Evolutionary conservation across 2,888 invertebrate species (phyloP).

Genomic region (Thumatha senex): DNA sequence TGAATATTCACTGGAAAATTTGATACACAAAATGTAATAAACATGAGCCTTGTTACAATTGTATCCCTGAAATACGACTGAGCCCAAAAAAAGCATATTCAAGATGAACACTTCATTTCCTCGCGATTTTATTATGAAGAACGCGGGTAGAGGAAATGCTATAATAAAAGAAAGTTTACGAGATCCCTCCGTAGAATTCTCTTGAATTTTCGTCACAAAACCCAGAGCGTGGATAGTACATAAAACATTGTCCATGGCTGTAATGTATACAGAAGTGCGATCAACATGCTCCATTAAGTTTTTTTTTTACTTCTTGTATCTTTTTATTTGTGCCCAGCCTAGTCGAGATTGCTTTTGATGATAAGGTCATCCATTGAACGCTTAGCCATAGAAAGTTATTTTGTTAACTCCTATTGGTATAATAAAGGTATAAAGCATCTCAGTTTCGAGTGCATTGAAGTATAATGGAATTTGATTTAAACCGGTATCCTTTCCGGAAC

Average conservation of each 20-base stretch:
- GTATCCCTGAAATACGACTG: neutral
- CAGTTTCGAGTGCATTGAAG: too few species aligned
- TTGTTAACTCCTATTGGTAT: too few species aligned
- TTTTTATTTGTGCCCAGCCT: too few species aligned
- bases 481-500: too few species aligned
- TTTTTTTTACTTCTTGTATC: neutral
- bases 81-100: slow-evolving; percentile 1
- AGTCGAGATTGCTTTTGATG: too few species aligned
- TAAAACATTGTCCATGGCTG: slow-evolving; percentile 65
- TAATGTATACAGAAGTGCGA: slow-evolving; percentile 71
- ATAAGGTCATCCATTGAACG: too few species aligned
- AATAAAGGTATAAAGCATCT: too few species aligned
- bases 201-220: slow-evolving; percentile 68
- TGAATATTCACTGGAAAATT: neutral
- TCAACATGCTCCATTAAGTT: slow-evolving; percentile 38
- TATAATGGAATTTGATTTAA: too few species aligned
- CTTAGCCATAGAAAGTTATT: too few species aligned
- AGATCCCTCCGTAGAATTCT: slow-evolving; percentile 48
- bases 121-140: slow-evolving; percentile 34
- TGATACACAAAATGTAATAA: slow-evolving; percentile 4
- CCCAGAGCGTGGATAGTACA: slow-evolving; percentile 68
- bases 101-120: slow-evolving; percentile 25
- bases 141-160: slow-evolving; percentile 48
- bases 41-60: slow-evolving; percentile 1
- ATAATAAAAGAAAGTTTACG: slow-evolving; percentile 62